Percentiles rank a stretch among this genome's conserved stretches.
phyloP scores from a whole-genome alignment of 1,140 invertebrate genomes.

The Dendroctonus ponderosae region DNA sequence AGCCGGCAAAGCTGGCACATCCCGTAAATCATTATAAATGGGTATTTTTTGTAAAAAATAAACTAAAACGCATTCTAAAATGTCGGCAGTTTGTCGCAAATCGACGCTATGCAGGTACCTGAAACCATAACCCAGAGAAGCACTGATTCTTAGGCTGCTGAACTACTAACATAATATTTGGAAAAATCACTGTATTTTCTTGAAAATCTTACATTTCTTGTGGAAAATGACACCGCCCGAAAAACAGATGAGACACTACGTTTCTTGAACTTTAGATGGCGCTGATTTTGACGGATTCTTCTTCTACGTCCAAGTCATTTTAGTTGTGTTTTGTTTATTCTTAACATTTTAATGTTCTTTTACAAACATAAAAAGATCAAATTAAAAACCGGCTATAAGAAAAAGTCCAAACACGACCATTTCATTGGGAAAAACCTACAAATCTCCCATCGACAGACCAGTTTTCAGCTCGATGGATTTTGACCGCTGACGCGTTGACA shows the following conservation, averaged over 20 bases:
- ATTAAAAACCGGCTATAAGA: too few relatives aligned
- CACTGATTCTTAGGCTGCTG: neutral
- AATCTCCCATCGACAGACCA: too few relatives aligned
- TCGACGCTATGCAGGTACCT: neutral
- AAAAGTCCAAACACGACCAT: too few relatives aligned
- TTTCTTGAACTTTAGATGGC: constrained; percentile 19
- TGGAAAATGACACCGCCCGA: constrained; percentile 38
- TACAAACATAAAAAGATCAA: too few relatives aligned
- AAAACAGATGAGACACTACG: constrained; percentile 35
- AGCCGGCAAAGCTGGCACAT: constrained; percentile 18
- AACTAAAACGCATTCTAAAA: constrained; percentile 35
- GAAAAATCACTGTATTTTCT: constrained; percentile 23
- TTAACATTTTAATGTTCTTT: too few relatives aligned
- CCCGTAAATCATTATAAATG: constrained; percentile 24
- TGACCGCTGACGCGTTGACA: too few relatives aligned
- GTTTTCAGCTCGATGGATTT: too few relatives aligned
- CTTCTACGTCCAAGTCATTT: neutral
- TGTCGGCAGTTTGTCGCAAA: constrained; percentile 11
- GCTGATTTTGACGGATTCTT: neutral
- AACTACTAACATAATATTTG: constrained; percentile 15
- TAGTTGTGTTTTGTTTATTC: too few relatives aligned
- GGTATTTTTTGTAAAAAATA: constrained; percentile 20
- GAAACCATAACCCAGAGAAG: neutral
- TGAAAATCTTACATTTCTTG: constrained; percentile 35
- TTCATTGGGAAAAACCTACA: too few relatives aligned